Percentiles rank a stretch among this genome's conserved stretches.
Conservation (phyloP, 2,888 invertebrate genomes). For the Maniola hyperantus region DNA sequence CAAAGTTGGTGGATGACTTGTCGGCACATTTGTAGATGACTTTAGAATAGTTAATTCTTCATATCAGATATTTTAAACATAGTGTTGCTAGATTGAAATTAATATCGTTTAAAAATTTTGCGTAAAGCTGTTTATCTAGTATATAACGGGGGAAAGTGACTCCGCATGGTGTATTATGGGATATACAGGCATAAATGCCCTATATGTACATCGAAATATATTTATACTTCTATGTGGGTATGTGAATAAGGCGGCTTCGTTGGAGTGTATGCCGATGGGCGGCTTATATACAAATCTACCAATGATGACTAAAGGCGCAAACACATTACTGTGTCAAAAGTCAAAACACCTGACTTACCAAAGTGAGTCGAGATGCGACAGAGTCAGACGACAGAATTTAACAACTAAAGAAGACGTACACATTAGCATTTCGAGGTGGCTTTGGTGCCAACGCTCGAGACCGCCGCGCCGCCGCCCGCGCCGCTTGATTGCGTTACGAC, state of each 20-base stretch:
- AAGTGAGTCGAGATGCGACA: no score
- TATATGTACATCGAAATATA: no score
- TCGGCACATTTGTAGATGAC: slow-evolving; percentile 1
- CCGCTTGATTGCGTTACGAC: no score
- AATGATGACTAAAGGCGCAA: slow-evolving; percentile 1
- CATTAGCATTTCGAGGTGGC: no score
- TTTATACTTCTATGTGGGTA: not conserved
- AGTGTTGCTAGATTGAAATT: slow-evolving; percentile 51
- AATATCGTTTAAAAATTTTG: slow-evolving; percentile 23
- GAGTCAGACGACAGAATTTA: no score
- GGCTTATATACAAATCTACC: not conserved
- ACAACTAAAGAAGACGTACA: no score
- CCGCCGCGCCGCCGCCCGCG: no score
- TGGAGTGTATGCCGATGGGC: no score
- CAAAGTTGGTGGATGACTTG: not conserved
- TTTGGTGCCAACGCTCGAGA: no score
- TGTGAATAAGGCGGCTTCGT: not conserved
- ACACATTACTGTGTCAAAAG: no score
- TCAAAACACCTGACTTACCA: no score
- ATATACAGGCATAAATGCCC: not conserved
- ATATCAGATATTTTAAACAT: slow-evolving; percentile 71
- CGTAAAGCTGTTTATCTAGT: slow-evolving; percentile 36
- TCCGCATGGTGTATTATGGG: slow-evolving; percentile 7
- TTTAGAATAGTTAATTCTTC: slow-evolving; percentile 69
- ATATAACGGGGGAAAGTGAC: not conserved